phyloP scores from a whole-genome alignment of 1,140 invertebrate species.

The Pectinophora gossypiella region DNA sequence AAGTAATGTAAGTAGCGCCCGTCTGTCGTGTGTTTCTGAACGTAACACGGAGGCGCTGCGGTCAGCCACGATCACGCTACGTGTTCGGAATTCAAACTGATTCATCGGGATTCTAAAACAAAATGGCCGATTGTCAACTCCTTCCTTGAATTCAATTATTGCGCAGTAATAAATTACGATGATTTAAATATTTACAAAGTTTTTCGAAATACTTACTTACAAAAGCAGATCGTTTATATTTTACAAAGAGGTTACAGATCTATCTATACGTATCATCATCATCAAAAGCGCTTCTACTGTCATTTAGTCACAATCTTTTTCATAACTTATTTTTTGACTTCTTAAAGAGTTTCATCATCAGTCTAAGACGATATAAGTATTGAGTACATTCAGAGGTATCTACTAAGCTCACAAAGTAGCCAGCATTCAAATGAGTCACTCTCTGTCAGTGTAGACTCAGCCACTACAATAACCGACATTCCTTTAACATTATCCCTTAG shows the following conservation, averaged over 20 bases:
- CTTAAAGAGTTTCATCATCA: too few relatives aligned
- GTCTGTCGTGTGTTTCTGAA: slow-evolving; percentile 11
- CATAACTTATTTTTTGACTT: too few relatives aligned
- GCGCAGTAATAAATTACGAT: not conserved
- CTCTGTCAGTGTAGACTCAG: too few relatives aligned
- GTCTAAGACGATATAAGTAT: too few relatives aligned
- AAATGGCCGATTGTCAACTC: slow-evolving; percentile 36
- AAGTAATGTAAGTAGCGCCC: not conserved
- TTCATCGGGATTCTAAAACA: slow-evolving; percentile 58
- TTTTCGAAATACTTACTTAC: not conserved
- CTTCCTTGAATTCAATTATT: not conserved
- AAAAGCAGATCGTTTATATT: not conserved
- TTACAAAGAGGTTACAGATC: too few relatives aligned
- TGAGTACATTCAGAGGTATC: too few relatives aligned
- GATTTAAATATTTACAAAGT: not conserved
- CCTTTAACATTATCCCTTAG: not conserved
- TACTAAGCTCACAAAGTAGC: too few relatives aligned
- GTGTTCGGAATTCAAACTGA: slow-evolving; percentile 59
- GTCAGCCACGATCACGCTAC: slow-evolving; percentile 32
- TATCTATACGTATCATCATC: too few relatives aligned
- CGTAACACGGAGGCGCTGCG: slow-evolving; percentile 30
- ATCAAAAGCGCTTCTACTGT: too few relatives aligned
- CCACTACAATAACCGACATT: too few relatives aligned
- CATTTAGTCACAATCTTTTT: too few relatives aligned
- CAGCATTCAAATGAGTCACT: not conserved